Percentiles rank a stretch among this genome's conserved stretches.
Conservation (phyloP, 2,888 invertebrate species). For the Drosophila rellima region DNA sequence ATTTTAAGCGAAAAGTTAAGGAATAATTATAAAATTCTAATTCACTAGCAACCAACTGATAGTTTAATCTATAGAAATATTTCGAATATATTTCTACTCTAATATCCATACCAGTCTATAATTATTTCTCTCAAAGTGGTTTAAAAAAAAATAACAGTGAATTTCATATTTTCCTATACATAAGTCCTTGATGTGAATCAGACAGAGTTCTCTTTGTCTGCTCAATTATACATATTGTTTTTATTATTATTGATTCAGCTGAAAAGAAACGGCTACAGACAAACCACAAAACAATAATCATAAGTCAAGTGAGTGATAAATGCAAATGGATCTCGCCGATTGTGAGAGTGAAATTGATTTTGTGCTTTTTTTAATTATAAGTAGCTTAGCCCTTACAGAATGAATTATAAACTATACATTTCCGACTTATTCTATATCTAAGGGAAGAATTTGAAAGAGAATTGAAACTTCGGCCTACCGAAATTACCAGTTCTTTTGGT, state of each 20-base stretch:
- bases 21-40: neutral
- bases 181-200: constrained; percentile 42
- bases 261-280: constrained; percentile 6
- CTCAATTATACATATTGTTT: constrained; percentile 4
- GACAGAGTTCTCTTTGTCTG: constrained; percentile 20
- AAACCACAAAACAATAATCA: constrained; percentile 37
- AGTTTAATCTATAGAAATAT: neutral
- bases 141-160: neutral
- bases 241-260: constrained; percentile 48
- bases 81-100: neutral
- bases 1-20: neutral
- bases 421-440: neutral
- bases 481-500: neutral
- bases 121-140: neutral
- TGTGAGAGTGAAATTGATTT: too few relatives aligned
- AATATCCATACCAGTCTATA: neutral
- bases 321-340: constrained; percentile 29
- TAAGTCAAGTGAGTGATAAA: constrained; percentile 34
- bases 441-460: neutral
- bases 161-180: neutral
- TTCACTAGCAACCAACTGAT: too few relatives aligned
- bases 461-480: neutral
- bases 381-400: neutral
- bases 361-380: neutral
- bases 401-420: neutral